A percentile compares a stretch with the other conserved stretches of the same genome.
Conservation (phyloP, 1,140 invertebrate genomes). For the Neoseiulus cucumeris region DNA sequence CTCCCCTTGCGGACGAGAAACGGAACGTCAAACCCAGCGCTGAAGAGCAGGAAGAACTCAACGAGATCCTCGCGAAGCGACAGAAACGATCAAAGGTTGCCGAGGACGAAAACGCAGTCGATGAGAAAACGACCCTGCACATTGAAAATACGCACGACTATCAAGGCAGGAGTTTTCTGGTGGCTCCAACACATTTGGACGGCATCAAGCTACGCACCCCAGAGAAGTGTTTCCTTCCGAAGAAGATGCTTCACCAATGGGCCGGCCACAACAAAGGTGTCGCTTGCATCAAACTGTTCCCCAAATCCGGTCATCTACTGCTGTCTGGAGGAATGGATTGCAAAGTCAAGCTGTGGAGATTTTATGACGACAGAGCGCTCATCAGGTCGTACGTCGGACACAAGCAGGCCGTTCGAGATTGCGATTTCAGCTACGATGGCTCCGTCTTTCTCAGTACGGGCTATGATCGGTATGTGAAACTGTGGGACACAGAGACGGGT, state of each 20-base stretch:
- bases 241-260: slow-evolving; percentile 89
- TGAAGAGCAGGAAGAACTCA: slow-evolving; percentile 74
- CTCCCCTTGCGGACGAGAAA: slow-evolving; percentile 72
- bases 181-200: slow-evolving; percentile 82
- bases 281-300: slow-evolving; percentile 85
- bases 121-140: slow-evolving; percentile 86
- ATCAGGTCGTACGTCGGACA: slow-evolving; percentile 92
- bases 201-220: slow-evolving; percentile 72
- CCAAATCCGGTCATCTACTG: slow-evolving; percentile 76
- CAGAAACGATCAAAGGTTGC: slow-evolving; percentile 53
- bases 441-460: slow-evolving; percentile 80
- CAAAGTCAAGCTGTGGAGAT: slow-evolving; percentile 95
- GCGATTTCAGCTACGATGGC: slow-evolving; percentile 86
- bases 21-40: slow-evolving; percentile 26
- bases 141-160: slow-evolving; percentile 89
- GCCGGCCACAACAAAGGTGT: slow-evolving; percentile 93
- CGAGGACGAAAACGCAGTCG: slow-evolving; percentile 69
- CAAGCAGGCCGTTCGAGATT: slow-evolving; percentile 83
- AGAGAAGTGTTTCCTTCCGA: slow-evolving; percentile 89
- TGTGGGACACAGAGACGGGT: slow-evolving; percentile 98
- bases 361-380: slow-evolving; percentile 81
- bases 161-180: slow-evolving; percentile 82
- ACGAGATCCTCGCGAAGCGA: slow-evolving; percentile 79
- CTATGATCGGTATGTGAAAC: slow-evolving; percentile 67
- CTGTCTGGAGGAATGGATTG: slow-evolving; percentile 91